Percentiles rank a stretch among this genome's conserved stretches.
These are phyloP conservation scores for Caenorhabditis zanzibari DNA, from an alignment of 2,888 invertebrate genomes.

Conservation along the genomic window DNA sequence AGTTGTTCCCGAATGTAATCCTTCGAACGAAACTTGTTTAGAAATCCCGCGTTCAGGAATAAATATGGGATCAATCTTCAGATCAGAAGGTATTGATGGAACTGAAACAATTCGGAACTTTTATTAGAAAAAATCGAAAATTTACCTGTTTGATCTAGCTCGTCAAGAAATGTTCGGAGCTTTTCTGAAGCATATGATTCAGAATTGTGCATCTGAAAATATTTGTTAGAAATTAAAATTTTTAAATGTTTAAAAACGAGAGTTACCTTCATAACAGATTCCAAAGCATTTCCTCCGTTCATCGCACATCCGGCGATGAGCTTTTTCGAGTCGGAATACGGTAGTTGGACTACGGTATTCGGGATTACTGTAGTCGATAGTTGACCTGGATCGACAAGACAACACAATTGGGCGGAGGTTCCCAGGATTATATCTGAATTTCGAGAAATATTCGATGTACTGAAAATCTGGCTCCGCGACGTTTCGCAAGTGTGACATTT, in stretches of 20 bases:
- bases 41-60: slow-evolving; percentile 54
- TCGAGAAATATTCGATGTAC: background rate
- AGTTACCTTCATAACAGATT: slow-evolving; percentile 47
- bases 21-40: background rate
- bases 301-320: slow-evolving; percentile 66
- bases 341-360: slow-evolving; percentile 59
- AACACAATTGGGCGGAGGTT: slow-evolving; percentile 71
- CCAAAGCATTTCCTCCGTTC: slow-evolving; percentile 72
- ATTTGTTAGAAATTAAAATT: too few species aligned
- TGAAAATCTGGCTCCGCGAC: too few species aligned
- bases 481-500: too few species aligned
- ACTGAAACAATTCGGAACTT: background rate
- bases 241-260: too few species aligned
- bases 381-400: slow-evolving; percentile 3
- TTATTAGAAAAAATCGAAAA: too few species aligned
- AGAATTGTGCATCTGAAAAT: slow-evolving; percentile 21
- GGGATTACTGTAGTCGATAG: slow-evolving; percentile 10
- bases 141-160: slow-evolving; percentile 20
- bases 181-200: background rate
- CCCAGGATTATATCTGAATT: slow-evolving; percentile 68
- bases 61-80: slow-evolving; percentile 54
- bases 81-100: background rate
- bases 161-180: slow-evolving; percentile 15
- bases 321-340: slow-evolving; percentile 41
- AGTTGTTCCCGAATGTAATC: background rate